Conservation (phyloP, 2,113 vertebrate species). For the Orientallactaga bullata region DNA sequence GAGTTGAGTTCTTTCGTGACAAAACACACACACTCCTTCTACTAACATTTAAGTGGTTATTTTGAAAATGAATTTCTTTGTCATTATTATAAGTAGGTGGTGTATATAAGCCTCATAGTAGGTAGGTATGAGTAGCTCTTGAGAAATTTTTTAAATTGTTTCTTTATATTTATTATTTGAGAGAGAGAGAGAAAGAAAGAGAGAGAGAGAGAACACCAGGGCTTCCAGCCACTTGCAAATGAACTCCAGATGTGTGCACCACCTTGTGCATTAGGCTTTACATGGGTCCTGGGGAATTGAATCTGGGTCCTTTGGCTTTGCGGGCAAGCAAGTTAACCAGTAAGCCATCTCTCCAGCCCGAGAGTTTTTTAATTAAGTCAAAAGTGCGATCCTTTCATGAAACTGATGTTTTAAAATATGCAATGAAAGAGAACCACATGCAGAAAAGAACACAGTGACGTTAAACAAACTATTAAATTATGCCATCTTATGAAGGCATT, state of each 20-base stretch:
- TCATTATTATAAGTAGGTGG: conserved; percentile 34
- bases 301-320: too few relatives aligned
- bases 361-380: background rate
- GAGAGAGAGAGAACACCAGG: too few relatives aligned
- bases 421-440: background rate
- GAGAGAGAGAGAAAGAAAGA: too few relatives aligned
- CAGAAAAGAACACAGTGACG: background rate
- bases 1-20: background rate
- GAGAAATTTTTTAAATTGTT: background rate
- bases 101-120: background rate
- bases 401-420: background rate
- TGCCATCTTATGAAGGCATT: background rate
- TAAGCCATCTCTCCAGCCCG: too few relatives aligned
- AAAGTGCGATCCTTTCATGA: background rate
- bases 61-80: conserved; percentile 62
- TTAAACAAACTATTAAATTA: background rate
- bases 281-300: too few relatives aligned
- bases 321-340: too few relatives aligned
- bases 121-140: conserved; percentile 21
- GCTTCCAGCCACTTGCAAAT: too few relatives aligned
- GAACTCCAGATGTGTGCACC: too few relatives aligned
- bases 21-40: background rate
- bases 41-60: conserved; percentile 25
- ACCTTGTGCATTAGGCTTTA: too few relatives aligned
- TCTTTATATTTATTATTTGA: too few relatives aligned